phyloP scores from a whole-genome alignment of 2,797 vertebrate genomes.

The Aratinga solstitialis region DNA sequence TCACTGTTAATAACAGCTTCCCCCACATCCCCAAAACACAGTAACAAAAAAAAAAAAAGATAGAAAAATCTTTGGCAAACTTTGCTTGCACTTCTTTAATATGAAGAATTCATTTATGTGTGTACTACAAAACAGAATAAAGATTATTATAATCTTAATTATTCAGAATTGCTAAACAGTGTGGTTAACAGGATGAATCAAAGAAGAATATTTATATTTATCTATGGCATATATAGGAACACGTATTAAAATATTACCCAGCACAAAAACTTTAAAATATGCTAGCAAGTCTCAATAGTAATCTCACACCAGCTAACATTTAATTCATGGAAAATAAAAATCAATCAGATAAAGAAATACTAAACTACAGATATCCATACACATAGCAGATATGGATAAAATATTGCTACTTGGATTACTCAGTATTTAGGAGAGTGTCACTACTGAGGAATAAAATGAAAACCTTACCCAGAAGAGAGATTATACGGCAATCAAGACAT shows the following conservation, averaged over 20 bases:
- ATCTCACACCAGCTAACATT: background rate
- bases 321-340: background rate
- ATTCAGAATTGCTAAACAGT: background rate
- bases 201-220: background rate
- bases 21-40: background rate
- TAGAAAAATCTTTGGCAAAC: background rate
- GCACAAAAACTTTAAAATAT: background rate
- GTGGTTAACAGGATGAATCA: background rate
- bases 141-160: background rate
- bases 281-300: background rate
- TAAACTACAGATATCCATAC: background rate
- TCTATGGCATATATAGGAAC: background rate
- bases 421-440: rapidly evolving
- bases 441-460: background rate
- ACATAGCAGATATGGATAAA: background rate
- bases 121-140: background rate
- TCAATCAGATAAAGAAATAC: background rate
- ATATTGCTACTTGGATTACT: background rate
- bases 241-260: background rate
- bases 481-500: background rate
- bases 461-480: background rate
- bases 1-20: background rate
- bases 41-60: background rate
- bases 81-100: background rate
- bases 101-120: background rate